Conservation (phyloP, 2,888 invertebrate species). For the Cosmopolites sordidus region DNA sequence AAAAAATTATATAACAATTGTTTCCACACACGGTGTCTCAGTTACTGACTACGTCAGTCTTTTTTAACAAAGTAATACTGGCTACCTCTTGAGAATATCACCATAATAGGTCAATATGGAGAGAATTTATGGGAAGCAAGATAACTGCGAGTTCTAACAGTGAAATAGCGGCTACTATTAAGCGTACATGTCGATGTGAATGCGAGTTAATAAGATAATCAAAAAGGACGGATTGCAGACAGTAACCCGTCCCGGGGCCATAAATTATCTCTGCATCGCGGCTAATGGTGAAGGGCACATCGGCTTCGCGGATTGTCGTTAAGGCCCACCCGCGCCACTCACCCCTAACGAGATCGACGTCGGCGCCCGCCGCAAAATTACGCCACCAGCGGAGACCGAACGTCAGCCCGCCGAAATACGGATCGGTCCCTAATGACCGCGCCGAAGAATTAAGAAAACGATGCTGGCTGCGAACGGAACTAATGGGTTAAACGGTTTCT, state of each 20-base stretch:
- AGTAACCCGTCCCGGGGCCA: slow-evolving; percentile 6
- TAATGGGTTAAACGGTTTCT: too few relatives aligned
- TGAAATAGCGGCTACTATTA: too few relatives aligned
- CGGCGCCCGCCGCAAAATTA: slow-evolving; percentile 37
- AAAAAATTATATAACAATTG: too few relatives aligned
- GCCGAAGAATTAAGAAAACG: too few relatives aligned
- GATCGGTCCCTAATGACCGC: background rate
- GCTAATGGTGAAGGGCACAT: slow-evolving; percentile 31
- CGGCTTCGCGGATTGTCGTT: slow-evolving; percentile 46
- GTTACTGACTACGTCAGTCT: too few relatives aligned
- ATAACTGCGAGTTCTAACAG: too few relatives aligned
- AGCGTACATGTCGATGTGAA: background rate
- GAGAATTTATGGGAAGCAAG: too few relatives aligned
- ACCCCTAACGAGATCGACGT: slow-evolving; percentile 43
- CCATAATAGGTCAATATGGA: too few relatives aligned
- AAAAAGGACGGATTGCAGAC: slow-evolving; percentile 7
- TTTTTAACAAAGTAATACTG: too few relatives aligned
- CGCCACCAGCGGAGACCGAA: slow-evolving; percentile 34
- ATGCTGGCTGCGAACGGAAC: too few relatives aligned
- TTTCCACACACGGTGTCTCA: too few relatives aligned
- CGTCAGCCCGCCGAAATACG: slow-evolving; percentile 13
- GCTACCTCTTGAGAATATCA: too few relatives aligned
- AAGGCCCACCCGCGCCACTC: slow-evolving; percentile 42
- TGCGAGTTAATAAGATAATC: slow-evolving; percentile 9
- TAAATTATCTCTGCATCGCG: slow-evolving; percentile 29